Conservation (phyloP, 1,140 invertebrate species). For the Andricus grossulariae region DNA sequence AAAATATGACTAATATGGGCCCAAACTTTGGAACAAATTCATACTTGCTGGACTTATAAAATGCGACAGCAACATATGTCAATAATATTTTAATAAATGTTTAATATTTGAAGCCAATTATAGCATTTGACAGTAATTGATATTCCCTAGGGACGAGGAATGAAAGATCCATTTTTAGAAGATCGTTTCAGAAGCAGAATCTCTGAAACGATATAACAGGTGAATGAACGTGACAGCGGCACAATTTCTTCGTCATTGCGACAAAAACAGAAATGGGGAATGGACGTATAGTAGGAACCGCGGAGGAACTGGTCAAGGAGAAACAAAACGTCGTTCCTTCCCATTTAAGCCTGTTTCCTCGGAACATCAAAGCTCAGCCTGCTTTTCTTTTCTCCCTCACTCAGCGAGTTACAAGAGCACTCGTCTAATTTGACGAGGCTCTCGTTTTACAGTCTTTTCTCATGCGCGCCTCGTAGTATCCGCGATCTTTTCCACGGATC, state of each 20-base stretch:
- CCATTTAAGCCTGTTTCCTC: slow-evolving; percentile 59
- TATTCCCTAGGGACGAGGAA: neutral
- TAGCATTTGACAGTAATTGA: no score
- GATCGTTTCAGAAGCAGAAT: slow-evolving; percentile 10
- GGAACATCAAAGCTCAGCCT: slow-evolving; percentile 57
- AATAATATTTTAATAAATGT: no score
- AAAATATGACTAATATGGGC: no score
- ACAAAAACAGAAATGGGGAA: slow-evolving; percentile 44
- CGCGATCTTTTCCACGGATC: slow-evolving; percentile 38
- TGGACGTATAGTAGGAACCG: slow-evolving; percentile 50
- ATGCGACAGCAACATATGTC: no score
- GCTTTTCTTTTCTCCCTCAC: slow-evolving; percentile 41
- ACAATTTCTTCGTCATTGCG: slow-evolving; percentile 46
- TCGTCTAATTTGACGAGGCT: slow-evolving; percentile 53
- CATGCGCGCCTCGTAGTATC: slow-evolving; percentile 13
- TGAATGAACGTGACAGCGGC: slow-evolving; percentile 34
- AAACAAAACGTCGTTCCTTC: slow-evolving; percentile 57
- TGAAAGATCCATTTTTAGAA: neutral
- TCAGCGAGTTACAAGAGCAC: slow-evolving; percentile 41
- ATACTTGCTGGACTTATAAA: no score
- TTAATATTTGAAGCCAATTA: no score
- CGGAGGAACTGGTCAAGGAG: slow-evolving; percentile 48
- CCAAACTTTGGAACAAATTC: no score
- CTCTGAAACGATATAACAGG: slow-evolving; percentile 8
- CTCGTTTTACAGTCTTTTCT: slow-evolving; percentile 22